These are phyloP conservation scores for Creontiades dilutus DNA, from an alignment of 2,888 invertebrate genomes.

Conservation along the genomic window DNA sequence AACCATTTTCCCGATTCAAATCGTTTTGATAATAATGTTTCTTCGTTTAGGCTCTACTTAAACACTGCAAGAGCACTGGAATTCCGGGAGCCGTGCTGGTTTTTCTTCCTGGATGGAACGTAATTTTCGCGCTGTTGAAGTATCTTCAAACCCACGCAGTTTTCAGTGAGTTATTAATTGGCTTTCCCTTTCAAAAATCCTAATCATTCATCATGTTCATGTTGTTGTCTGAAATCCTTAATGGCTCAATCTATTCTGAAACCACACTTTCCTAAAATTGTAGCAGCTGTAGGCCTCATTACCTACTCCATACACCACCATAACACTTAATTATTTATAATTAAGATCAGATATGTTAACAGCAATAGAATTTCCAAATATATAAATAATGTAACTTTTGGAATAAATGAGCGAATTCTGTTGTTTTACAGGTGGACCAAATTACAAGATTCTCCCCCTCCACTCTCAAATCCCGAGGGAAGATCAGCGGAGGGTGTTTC, in stretches of 20 bases:
- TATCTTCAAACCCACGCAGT: constrained; percentile 87
- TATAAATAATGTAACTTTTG: too few species aligned
- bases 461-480: constrained; percentile 98
- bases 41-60: constrained; percentile 81
- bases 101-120: constrained; percentile 98
- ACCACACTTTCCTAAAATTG: too few species aligned
- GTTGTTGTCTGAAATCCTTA: too few species aligned
- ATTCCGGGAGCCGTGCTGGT: constrained; percentile 93
- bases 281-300: too few species aligned
- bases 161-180: constrained; percentile 81
- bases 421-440: constrained; percentile 79
- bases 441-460: constrained; percentile 92
- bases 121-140: constrained; percentile 95
- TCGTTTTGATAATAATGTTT: background rate
- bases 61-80: constrained; percentile 82
- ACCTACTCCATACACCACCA: too few species aligned
- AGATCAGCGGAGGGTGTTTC: constrained; percentile 96
- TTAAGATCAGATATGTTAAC: too few species aligned
- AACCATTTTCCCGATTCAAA: background rate
- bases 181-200: too few species aligned
- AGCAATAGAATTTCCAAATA: too few species aligned
- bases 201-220: too few species aligned
- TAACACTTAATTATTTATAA: too few species aligned
- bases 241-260: too few species aligned
- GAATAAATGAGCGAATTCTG: too few species aligned